phyloP scores from a whole-genome alignment of 1,140 invertebrate species.

The Polyergus mexicanus region DNA sequence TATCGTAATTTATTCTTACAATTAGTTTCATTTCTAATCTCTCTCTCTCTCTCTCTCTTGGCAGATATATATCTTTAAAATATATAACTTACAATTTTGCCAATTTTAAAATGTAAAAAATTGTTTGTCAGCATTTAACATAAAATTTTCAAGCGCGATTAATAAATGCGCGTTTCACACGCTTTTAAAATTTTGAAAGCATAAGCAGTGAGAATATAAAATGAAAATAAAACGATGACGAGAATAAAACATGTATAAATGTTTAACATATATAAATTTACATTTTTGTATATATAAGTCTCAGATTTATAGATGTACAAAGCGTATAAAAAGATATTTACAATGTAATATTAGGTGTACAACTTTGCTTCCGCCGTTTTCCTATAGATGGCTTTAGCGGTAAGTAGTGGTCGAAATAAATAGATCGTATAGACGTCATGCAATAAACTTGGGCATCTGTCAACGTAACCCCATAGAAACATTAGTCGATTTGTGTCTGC shows the following conservation, averaged over 20 bases:
- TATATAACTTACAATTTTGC: neutral
- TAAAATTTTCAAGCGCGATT: neutral
- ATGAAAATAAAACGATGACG: too few species aligned
- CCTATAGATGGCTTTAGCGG: too few species aligned
- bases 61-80: neutral
- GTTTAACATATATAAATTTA: neutral
- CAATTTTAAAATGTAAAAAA: neutral
- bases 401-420: too few species aligned
- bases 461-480: too few species aligned
- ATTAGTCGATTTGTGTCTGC: too few species aligned
- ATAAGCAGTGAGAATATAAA: neutral
- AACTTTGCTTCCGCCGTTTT: too few species aligned
- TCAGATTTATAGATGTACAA: neutral
- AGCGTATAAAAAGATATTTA: too few species aligned
- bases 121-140: neutral
- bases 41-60: neutral
- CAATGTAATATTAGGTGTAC: too few species aligned
- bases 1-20: neutral
- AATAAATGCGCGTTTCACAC: neutral
- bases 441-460: too few species aligned
- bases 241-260: neutral
- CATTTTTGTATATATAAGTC: neutral
- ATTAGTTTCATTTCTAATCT: neutral
- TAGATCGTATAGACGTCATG: too few species aligned
- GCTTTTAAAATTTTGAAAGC: neutral